Evolutionary conservation across 2,113 vertebrate genomes (phyloP), one percentile per base, ranked within the genome.

Genomic region (Eonycteris spelaea): DNA sequence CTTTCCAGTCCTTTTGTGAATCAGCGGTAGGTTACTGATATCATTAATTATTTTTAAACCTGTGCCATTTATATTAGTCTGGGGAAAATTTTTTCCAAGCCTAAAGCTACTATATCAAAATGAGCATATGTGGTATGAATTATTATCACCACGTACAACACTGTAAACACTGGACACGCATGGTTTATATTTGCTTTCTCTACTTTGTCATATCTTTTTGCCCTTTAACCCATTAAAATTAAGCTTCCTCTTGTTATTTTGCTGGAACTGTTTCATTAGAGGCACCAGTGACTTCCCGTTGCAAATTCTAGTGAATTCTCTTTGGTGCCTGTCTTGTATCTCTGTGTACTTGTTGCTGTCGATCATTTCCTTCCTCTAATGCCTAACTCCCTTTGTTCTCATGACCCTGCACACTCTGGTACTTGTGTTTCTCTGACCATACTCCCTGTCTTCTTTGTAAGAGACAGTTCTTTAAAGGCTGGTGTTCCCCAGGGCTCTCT

Each of bases 1-100:
- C 99, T 99, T 97, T 99, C 99, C 96, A 99, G 99, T 95, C 99
- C 99, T 40, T 99, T 99, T 98, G 99, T 99, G 98, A 99, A 99
- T 98, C 99, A 99, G 98, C 99, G 99, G 99, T 99, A 99, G 93
- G 99, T 99, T 90, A 74, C 22, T 77, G 38, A 10, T 51, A 33
- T 73, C 75, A 73, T 71, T 59, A 18, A 9, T 61, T 73, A 79
- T 43, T 61, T 61, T 79, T 61, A 87, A 87, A 38, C 55, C 67
- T 48, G 21, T 24, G 1, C 33, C 18, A 16, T 67, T 96, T 70
- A 48, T 35, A 70, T 84, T 40, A 33, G 40, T 55, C 68, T 79
- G 28, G 63, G 43, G 82, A 71, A 74, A 33, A 10, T 4, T 83
- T 59, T 28, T 28, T 4, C 11, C 9, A 14, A 28, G 22, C 43